Evolutionary conservation across 2,888 invertebrate genomes (phyloP), one percentile per base, ranked within the genome.

Genomic region (Napeogenes sylphis): DNA sequence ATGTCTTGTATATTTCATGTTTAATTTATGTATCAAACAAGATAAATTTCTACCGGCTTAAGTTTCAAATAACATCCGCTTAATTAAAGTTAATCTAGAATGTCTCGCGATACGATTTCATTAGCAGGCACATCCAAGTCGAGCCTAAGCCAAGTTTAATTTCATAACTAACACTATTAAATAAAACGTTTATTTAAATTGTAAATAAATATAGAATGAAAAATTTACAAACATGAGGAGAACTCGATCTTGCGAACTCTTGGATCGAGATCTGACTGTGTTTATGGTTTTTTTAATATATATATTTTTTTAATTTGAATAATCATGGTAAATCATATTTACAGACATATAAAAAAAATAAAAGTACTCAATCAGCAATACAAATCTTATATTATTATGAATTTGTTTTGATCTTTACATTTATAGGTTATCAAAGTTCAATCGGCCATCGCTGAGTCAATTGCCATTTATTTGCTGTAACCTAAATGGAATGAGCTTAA

Each of bases 71-170:
- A 84, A 83, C 87, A 86, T 83, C 81, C 82, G 79, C 83, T 87
- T 87, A 87, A 87, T 87, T 87, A 86, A 86, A 86, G 83, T 85
- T 85, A 86, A 87, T 86, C 85, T 82, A 75, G 76, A 84, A 82
- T 82, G 80, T 81, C 82, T 78, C 79, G 78, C 80, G 79, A 77
- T 80, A 84, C 78, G 83, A 83, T 84, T 84, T 84, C 80, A 85
- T 87, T 87, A 85, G 78, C 77, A 75, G 70, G 78, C 75, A 82
- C 82, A 80, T 75, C 74, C 75, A 59, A 60, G 61, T 55, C 56
- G 54, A 60, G 56, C 56, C 56, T 57, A 46, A 58, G 62, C 55
- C 57, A 62, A 54, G 59, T 51, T n/a, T 47, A 14, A 51, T 51
- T 51, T 51, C 6, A 51, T 30, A 30, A 51, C 51, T 30, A 51